Percentiles rank a stretch among this genome's conserved stretches.
Evolutionary conservation across 37 sponge, comb jelly and placozoan genomes (phyloP).

Genomic region (Mnemiopsis leidyi): DNA sequence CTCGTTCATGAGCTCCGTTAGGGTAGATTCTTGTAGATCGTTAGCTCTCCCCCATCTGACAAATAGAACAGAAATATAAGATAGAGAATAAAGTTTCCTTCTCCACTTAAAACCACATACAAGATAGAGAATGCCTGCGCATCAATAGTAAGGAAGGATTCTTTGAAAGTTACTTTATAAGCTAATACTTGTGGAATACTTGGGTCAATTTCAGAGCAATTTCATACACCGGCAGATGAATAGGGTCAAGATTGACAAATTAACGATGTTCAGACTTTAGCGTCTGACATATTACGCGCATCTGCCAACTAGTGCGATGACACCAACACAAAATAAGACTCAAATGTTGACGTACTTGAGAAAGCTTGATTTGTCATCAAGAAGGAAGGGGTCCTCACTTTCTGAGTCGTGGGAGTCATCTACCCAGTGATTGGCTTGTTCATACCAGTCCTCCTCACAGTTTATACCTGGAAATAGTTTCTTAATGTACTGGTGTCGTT

Average conservation of each 20-base stretch:
- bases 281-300: too few species aligned
- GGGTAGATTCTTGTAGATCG: conserved; percentile 1
- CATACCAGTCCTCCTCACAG: conserved; percentile 26
- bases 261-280: not conserved
- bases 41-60: conserved; percentile 12
- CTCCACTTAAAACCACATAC: too few species aligned
- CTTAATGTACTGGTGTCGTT: too few species aligned
- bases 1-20: conserved; percentile 15
- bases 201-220: too few species aligned
- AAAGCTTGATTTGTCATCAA: not conserved
- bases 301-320: too few species aligned
- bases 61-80: not conserved
- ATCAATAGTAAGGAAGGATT: not conserved
- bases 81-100: too few species aligned
- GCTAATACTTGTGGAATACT: too few species aligned
- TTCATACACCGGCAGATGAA: too few species aligned
- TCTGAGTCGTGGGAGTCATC: not conserved
- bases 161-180: not conserved
- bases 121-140: too few species aligned
- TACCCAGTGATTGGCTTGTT: not conserved
- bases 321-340: too few species aligned
- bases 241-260: too few species aligned
- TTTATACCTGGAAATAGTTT: conserved; percentile 59
- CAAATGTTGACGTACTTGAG: not conserved
- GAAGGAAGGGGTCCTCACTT: not conserved